These are phyloP conservation scores for Tetropium fuscum DNA, from an alignment of 2,888 invertebrate genomes.

Conservation along the genomic window DNA sequence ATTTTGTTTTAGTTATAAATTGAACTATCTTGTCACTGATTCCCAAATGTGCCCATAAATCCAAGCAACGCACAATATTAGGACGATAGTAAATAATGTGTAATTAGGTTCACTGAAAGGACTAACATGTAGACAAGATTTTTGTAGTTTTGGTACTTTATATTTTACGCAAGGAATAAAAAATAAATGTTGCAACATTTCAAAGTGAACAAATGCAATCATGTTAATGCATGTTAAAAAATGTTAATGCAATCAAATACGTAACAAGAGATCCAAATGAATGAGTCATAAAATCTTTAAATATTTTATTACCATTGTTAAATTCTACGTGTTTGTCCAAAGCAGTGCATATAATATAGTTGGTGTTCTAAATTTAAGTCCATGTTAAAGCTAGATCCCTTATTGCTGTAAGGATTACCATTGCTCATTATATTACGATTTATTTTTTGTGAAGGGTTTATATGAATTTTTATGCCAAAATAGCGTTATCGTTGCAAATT, in stretches of 20 bases:
- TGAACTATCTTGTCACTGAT: constrained; percentile 19
- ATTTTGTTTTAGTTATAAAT: no score
- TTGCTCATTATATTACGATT: constrained; percentile 37
- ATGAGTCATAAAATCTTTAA: no score
- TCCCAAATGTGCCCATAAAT: constrained; percentile 28
- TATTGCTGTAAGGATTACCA: constrained; percentile 35
- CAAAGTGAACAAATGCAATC: no score
- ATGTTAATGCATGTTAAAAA: no score
- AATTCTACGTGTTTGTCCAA: constrained; percentile 36
- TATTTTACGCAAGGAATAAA: no score
- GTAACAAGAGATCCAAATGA: no score
- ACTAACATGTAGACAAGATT: constrained; percentile 36
- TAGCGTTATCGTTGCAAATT: no score
- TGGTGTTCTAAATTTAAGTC: constrained; percentile 15
- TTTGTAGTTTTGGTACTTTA: no score
- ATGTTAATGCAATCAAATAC: no score
- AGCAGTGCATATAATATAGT: constrained; percentile 33
- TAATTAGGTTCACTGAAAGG: constrained; percentile 28
- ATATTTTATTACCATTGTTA: background rate
- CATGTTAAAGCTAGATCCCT: constrained; percentile 24
- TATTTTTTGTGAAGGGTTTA: constrained; percentile 40
- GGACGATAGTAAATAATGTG: constrained; percentile 32
- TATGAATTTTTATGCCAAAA: no score
- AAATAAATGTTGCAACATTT: no score
- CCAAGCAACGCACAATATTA: constrained; percentile 44